Evolutionary conservation across 53 echinoderm and acorn worm genomes (phyloP), one percentile per base, ranked within the genome.

Genomic region (Stichopus horrens): DNA sequence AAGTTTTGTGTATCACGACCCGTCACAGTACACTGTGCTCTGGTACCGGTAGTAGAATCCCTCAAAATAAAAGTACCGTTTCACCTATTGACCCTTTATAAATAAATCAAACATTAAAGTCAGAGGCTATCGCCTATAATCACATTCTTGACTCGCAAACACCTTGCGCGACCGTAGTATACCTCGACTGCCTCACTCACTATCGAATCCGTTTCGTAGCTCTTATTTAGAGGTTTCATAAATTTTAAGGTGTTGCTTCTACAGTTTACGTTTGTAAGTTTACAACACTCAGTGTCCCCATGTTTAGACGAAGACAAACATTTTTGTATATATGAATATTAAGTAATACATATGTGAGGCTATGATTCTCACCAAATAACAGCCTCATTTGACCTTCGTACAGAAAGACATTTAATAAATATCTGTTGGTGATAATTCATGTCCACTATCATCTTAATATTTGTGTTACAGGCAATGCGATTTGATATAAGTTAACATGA

Each of bases 401-500:
- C 71, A 71, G 71, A 71, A 71, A 71, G 71, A 71, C 71, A 71
- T 71, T 71, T 71, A 21, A 71, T 16, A 18, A n/a, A 71, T 16
- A 18, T n/a, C 6, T 16, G 18, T 71, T 71, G 71, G n/a, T 7
- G 37, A 71, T 71, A 59, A 59, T 59, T 59, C 59, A 59, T 59
- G 59, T 59, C 59, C 59, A 11, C 2, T 8, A 59, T 59, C 8
- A 59, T 11, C 59, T 11, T 59, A 59, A 9, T 59, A 11, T 59
- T 59, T 59, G 59, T 59, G 11, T 59, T 59, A 59, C 11, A 11
- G 59, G 4, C 59, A 37, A 37, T 37, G 2, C 37, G 0, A 2
- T 37, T 37, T 37, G 37, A 37, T 37, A 37, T 37, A 37, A 37
- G 37, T 37, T 37, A 37, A 37, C 37, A 37, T 37, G 37, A 37